phyloP scores from a whole-genome alignment of 2,797 vertebrate genomes.

The Danionella dracula region DNA sequence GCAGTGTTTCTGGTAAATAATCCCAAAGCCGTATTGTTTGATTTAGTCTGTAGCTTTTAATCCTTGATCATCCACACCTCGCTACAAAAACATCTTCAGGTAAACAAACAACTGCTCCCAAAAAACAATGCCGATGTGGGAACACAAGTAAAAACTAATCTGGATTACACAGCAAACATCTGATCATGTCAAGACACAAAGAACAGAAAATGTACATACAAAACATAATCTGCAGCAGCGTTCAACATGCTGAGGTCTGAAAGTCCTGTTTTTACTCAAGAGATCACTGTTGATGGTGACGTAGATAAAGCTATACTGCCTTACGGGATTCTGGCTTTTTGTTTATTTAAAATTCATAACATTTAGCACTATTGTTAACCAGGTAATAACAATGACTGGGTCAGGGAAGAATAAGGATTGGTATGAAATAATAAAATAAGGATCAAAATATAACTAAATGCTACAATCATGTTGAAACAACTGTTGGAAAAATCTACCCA shows the following conservation, averaged over 20 bases:
- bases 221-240: background rate
- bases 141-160: conserved; percentile 32
- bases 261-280: background rate
- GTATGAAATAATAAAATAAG: too few species aligned
- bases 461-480: too few species aligned
- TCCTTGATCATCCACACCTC: conserved; percentile 38
- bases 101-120: conserved; percentile 27
- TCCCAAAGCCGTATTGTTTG: conserved; percentile 24
- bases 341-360: too few species aligned
- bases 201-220: background rate
- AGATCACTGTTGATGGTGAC: too few species aligned
- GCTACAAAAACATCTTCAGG: conserved; percentile 33
- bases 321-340: too few species aligned
- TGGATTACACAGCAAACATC: conserved; percentile 28
- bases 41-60: conserved; percentile 27
- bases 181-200: conserved; percentile 36
- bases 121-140: conserved; percentile 38
- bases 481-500: too few species aligned
- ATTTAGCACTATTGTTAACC: too few species aligned
- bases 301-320: too few species aligned
- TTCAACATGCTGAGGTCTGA: background rate
- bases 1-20: conserved; percentile 22
- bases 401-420: too few species aligned
- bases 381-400: too few species aligned
- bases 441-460: too few species aligned